Evolutionary conservation across 2,797 vertebrate genomes (phyloP).

Genomic region (Spinibarbus caldwelli): DNA sequence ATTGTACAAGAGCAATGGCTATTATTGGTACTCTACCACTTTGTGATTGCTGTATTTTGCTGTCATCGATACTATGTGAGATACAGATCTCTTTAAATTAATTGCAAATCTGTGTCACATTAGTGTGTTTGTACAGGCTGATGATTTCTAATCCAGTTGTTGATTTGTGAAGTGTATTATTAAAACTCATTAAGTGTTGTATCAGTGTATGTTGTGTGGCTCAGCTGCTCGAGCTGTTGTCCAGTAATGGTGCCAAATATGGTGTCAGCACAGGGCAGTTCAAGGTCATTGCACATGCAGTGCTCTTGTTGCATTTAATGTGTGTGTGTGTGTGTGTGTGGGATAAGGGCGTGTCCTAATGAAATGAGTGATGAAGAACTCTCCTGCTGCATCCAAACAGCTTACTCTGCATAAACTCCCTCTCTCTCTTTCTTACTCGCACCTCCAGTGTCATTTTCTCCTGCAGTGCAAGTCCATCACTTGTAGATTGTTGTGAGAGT

Average conservation of each 20-base stretch:
- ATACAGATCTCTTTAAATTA: not conserved
- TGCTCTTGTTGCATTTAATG: constrained; percentile 41
- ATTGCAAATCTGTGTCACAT: not conserved
- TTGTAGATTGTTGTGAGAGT: constrained; percentile 32
- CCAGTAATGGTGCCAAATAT: constrained; percentile 38
- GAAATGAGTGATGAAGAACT: constrained; percentile 53
- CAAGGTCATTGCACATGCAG: constrained; percentile 41
- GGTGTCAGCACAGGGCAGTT: constrained; percentile 48
- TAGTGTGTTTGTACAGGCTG: not conserved
- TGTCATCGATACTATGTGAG: not conserved
- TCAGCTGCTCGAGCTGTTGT: constrained; percentile 8
- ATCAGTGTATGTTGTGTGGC: too few species aligned
- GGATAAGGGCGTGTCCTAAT: constrained; percentile 46
- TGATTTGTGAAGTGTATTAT: not conserved
- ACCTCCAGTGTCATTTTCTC: constrained; percentile 10
- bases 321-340: constrained; percentile 19
- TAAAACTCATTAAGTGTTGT: constrained; percentile 15
- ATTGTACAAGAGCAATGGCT: not conserved
- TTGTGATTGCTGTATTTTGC: not conserved
- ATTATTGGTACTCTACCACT: not conserved
- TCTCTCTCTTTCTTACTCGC: not conserved
- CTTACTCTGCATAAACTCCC: constrained; percentile 49
- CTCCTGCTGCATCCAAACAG: constrained; percentile 42
- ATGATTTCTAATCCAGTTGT: not conserved
- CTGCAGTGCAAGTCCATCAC: constrained; percentile 35